These are phyloP conservation scores for Enteromius mattozi DNA, from an alignment of 2,797 vertebrate genomes.

Conservation along the genomic window DNA sequence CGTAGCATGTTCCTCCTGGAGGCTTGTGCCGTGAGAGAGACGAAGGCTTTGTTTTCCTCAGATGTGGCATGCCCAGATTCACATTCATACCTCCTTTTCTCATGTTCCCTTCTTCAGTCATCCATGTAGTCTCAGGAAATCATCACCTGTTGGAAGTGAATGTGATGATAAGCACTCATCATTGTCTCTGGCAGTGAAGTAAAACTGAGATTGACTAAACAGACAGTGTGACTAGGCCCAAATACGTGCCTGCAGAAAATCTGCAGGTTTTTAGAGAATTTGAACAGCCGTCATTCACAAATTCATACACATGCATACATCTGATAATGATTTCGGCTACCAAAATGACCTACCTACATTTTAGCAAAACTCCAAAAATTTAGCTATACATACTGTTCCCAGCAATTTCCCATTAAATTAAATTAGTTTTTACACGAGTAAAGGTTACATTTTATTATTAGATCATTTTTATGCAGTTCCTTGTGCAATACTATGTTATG, in stretches of 20 bases:
- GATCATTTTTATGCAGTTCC: background rate
- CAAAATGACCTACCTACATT: background rate
- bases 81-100: conserved; percentile 13
- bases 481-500: background rate
- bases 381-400: background rate
- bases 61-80: conserved; percentile 22
- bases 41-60: conserved; percentile 62
- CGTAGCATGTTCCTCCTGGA: conserved; percentile 73
- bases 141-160: conserved; percentile 21
- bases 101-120: background rate
- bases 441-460: background rate
- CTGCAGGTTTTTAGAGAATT: background rate
- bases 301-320: background rate
- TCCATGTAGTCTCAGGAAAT: background rate
- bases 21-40: conserved; percentile 62
- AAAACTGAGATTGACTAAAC: background rate
- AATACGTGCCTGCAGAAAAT: background rate
- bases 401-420: background rate
- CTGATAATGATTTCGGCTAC: background rate
- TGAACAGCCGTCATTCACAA: background rate
- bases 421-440: background rate
- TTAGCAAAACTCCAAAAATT: background rate
- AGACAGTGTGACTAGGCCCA: background rate
- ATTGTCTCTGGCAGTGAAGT: background rate
- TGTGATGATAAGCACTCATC: background rate